Evolutionary conservation across 2,888 invertebrate genomes (phyloP).

Genomic region (Rhodophaea formosa): DNA sequence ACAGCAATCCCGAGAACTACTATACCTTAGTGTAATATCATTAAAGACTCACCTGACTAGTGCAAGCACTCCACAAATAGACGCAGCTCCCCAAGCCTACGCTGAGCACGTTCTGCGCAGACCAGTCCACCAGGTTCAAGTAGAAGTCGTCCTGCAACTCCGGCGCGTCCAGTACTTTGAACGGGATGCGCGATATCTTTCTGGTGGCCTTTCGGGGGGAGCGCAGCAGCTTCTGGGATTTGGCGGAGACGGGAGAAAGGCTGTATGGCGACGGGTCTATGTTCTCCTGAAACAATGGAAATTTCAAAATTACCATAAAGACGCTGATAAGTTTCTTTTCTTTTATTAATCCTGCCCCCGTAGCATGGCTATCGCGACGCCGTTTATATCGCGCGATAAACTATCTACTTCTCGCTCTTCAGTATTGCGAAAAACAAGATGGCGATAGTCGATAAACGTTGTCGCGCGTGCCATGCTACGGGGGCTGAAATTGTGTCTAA

Average conservation of each 20-base stretch:
- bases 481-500: too few species aligned
- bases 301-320: background rate
- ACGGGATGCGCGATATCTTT: constrained; percentile 99
- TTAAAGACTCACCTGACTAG: constrained; percentile 87
- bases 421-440: too few species aligned
- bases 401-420: too few species aligned
- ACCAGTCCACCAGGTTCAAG: constrained; percentile 99
- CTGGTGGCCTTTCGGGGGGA: constrained; percentile 98
- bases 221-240: constrained; percentile 95
- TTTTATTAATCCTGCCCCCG: too few species aligned
- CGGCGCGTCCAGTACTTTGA: constrained; percentile 97
- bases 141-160: constrained; percentile 99
- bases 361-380: too few species aligned
- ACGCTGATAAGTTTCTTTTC: too few species aligned
- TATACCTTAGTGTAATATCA: too few species aligned
- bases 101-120: constrained; percentile 98
- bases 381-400: too few species aligned
- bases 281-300: constrained; percentile 83
- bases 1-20: too few species aligned
- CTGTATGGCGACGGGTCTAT: constrained; percentile 94
- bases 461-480: too few species aligned
- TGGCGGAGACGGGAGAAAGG: constrained; percentile 96
- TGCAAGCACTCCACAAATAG: constrained; percentile 99
- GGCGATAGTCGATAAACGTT: too few species aligned
- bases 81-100: constrained; percentile 99